These are phyloP conservation scores for Anneissia japonica DNA, from an alignment of 35 echinoderm and acorn worm species.

Conservation along the genomic window DNA sequence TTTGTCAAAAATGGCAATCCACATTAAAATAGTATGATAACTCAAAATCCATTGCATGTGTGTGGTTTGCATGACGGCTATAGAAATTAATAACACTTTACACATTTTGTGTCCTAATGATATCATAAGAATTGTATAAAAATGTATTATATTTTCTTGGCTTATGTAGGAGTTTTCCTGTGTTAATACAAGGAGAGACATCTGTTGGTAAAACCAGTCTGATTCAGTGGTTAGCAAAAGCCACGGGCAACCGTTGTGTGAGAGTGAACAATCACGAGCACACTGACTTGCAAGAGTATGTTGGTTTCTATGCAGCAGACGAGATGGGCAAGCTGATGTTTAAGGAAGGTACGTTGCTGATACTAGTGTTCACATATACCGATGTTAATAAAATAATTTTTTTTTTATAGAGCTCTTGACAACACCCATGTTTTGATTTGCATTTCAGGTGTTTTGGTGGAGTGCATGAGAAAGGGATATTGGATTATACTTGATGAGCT, in stretches of 20 bases:
- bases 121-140: no score
- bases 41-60: no score
- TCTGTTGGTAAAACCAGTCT: slow-evolving; percentile 96
- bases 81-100: neutral
- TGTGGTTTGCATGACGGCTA: neutral
- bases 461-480: slow-evolving; percentile 94
- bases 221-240: slow-evolving; percentile 81
- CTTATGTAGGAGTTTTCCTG: slow-evolving; percentile 62
- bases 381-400: no score
- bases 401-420: no score
- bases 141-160: neutral
- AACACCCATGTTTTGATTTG: neutral
- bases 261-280: slow-evolving; percentile 98
- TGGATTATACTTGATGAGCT: slow-evolving; percentile 99
- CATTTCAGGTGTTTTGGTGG: slow-evolving; percentile 78
- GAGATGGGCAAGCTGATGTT: slow-evolving; percentile 94
- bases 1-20: no score
- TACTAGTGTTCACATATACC: no score
- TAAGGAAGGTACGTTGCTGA: slow-evolving; percentile 81
- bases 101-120: neutral
- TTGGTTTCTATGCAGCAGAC: slow-evolving; percentile 95
- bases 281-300: slow-evolving; percentile 96
- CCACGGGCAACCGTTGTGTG: slow-evolving; percentile 86
- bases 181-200: slow-evolving; percentile 88
- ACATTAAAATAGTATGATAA: no score